Base-by-base conservation (phyloP, 2,797 vertebrate species). In the Sebastes glaucus region DNA sequence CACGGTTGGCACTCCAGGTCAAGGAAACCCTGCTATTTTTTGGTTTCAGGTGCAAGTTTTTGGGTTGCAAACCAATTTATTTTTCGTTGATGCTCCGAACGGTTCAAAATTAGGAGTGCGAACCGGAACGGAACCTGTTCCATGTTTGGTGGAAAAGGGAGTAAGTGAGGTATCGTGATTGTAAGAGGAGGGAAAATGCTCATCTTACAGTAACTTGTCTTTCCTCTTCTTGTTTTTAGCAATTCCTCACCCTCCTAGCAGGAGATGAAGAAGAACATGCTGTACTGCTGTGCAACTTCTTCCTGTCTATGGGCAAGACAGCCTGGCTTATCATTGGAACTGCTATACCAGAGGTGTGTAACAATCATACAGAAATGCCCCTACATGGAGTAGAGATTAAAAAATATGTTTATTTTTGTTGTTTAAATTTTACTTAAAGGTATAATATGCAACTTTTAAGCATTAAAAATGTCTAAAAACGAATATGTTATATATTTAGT, bases 241-340 rank as follows among this genome's bases (percentile, higher is more conserved):
- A 99, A 97, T 99, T 99, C 93, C 96, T 99, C 66, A 96, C 96
- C 14, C 96, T 99, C 60, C 94, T 99, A 53, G 97, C 98, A 4
- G 99, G 98, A 42, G 98, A 98, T 20, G 98, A 99, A 90, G 98
- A 99, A 78, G 98, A 99, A 78, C 99, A 99, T 0, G 98, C 98
- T 0, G 96, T 99, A 1, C 92, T 99, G 9, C 87, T 99, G 74
- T 99, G 98, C 78, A 99, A 99, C 93, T 99, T 98, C 90, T 99
- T 99, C 83, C 95, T 99, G 86, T 96, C 90, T 55, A 96, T 99
- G 96, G 97, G 96, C 2, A 99, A 97, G 83, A 98, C 96, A 91
- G 95, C 97, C 20, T 99, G 98, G 98, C 96, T 99, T 8, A 79
- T 98, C 53, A 96, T 97, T 64, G 98, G 98, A 88, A 97, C 90